Conservation (phyloP, 2,888 invertebrate genomes). For the Blastobasis adustella region DNA sequence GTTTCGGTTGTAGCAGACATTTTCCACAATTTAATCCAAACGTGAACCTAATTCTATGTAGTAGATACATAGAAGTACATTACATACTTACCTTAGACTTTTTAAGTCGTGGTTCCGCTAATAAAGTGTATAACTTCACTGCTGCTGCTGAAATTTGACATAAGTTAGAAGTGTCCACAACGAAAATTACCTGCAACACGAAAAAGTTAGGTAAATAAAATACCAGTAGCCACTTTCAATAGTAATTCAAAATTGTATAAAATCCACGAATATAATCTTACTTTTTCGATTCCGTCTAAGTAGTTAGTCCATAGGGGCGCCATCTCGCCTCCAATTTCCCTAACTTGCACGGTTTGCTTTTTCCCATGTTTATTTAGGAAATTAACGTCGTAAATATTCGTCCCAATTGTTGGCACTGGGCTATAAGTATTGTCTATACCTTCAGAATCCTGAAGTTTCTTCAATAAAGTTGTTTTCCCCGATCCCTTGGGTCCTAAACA, state of each 20-base stretch:
- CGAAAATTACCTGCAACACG: conserved; percentile 77
- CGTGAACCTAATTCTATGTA: too few relatives aligned
- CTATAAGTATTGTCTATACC: conserved; percentile 84
- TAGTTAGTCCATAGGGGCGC: conserved; percentile 88
- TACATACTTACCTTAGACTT: conserved; percentile 72
- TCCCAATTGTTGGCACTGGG: conserved; percentile 87
- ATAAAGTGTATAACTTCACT: conserved; percentile 83
- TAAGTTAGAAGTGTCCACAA: conserved; percentile 88
- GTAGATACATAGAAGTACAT: too few relatives aligned
- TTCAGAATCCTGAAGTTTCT: conserved; percentile 80
- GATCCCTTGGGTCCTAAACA: conserved; percentile 87
- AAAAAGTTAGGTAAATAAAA: too few relatives aligned
- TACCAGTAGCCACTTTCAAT: too few relatives aligned
- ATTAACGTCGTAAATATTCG: conserved; percentile 81
- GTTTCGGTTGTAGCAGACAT: too few relatives aligned
- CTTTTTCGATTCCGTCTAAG: conserved; percentile 77
- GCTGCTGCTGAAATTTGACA: conserved; percentile 91
- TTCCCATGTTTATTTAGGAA: conserved; percentile 66
- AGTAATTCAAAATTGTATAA: conserved; percentile 12
- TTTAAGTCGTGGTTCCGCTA: conserved; percentile 82
- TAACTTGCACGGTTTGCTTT: conserved; percentile 72
- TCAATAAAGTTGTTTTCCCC: conserved; percentile 87
- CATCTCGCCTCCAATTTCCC: conserved; percentile 89
- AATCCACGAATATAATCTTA: conserved; percentile 17
- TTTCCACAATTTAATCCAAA: too few relatives aligned